Evolutionary conservation across 2,797 vertebrate genomes (phyloP), one percentile per base, ranked within the genome.

Genomic region (Furcifer pardalis): DNA sequence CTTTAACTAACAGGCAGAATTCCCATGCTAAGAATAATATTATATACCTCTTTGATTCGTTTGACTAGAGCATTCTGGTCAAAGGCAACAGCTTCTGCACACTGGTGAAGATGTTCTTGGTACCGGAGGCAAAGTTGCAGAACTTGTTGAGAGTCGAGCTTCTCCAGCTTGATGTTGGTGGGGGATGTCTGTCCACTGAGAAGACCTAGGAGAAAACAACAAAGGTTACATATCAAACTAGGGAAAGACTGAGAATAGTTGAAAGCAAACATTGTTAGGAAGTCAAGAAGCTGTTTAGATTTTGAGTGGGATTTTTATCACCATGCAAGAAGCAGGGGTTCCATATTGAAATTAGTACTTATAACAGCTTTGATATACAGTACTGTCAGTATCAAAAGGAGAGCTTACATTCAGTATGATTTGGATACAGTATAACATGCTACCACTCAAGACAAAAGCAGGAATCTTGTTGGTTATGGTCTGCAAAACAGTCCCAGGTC

Each of bases 51-150:
- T 93, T 97, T 98, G 91, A 98, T 97, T 23, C 98, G 95, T 69
- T 98, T 98, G 84, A 98, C 97, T 19, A 99, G 95, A 0, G 98
- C 98, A 0, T 99, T 99, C 96, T 99, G 99, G 92, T 99, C 98
- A 8, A 99, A 99, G 87, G 98, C 97, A 52, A 99, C 99, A 0
- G 98, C 99, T 93, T 99, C 98, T 0, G 98, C 98, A 4, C 99
- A 99, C 94, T 99, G 99, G 79, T 99, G 98, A 1, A 99, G 96
- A 82, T 99, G 98, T 42, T 98, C 98, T 90, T 99, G 98, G 92
- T 99, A 99, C 0, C 99, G 97, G 32, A 98, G 89, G 69, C 98
- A 99, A 52, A 99, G 96, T 93, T 99, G 98, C 82, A 99, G 94
- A 84, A 99, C 98, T 93, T 99, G 98, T 86, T 97, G 95, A 0